Percentiles rank a stretch among this genome's conserved stretches.
Conservation (phyloP, 2,888 invertebrate genomes). For the Athetis lepigone region DNA sequence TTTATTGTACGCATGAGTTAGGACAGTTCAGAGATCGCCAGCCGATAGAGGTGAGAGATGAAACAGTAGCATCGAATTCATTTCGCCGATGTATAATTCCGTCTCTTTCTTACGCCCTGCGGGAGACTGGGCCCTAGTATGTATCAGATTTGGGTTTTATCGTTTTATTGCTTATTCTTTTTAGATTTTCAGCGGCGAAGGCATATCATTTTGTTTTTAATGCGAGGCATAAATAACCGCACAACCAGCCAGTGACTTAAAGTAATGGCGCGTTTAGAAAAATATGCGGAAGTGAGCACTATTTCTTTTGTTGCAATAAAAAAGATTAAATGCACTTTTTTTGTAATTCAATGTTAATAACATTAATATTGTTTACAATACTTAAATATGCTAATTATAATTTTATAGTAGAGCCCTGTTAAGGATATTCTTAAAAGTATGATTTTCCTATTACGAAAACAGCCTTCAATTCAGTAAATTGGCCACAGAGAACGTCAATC, state of each 20-base stretch:
- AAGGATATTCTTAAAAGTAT: not conserved
- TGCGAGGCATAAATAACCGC: conserved; percentile 88
- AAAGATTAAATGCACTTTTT: conserved; percentile 58
- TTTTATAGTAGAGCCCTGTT: not conserved
- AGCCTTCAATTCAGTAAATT: conserved; percentile 27
- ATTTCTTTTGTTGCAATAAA: conserved; percentile 73
- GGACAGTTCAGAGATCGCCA: conserved; percentile 88
- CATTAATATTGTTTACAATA: conserved; percentile 45
- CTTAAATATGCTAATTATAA: conserved; percentile 27
- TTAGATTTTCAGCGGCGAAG: conserved; percentile 90
- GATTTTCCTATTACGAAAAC: conserved; percentile 3
- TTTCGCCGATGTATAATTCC: conserved; percentile 85
- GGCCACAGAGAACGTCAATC: conserved; percentile 58
- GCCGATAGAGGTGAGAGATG: conserved; percentile 90
- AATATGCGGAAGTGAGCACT: conserved; percentile 84
- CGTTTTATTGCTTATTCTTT: conserved; percentile 91
- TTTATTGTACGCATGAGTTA: conserved; percentile 83
- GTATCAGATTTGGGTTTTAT: conserved; percentile 91
- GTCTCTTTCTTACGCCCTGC: conserved; percentile 86
- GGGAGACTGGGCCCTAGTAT: conserved; percentile 88
- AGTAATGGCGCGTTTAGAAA: conserved; percentile 86
- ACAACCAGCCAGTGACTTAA: conserved; percentile 84
- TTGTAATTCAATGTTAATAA: conserved; percentile 57
- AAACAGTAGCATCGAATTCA: conserved; percentile 90
- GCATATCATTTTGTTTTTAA: conserved; percentile 91